phyloP scores from a whole-genome alignment of 64 coral and sea anemone genomes.

The Hydrozoanthus tunicans region DNA sequence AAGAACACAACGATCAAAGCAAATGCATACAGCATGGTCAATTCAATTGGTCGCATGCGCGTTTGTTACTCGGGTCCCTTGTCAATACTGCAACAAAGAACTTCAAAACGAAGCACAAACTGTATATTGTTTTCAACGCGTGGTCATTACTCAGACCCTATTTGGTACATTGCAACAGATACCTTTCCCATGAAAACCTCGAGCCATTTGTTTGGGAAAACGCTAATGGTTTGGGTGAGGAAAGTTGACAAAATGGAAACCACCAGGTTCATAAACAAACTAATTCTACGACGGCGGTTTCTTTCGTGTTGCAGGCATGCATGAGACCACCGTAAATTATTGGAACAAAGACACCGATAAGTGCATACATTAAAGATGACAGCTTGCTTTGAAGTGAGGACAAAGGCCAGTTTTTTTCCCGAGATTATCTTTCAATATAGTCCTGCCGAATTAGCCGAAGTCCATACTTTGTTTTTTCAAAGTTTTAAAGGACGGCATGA shows the following conservation, averaged over 20 bases:
- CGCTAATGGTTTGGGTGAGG: not conserved
- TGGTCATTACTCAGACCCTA: not conserved
- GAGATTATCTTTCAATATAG: constrained; percentile 33
- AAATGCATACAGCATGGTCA: not conserved
- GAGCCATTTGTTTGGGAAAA: not conserved
- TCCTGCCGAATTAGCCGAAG: not conserved
- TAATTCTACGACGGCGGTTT: not conserved
- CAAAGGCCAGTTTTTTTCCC: constrained; percentile 29
- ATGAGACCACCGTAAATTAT: not conserved
- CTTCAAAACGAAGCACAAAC: constrained; percentile 2
- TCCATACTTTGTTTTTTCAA: constrained; percentile 1
- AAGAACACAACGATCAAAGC: not conserved
- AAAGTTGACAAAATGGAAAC: not conserved
- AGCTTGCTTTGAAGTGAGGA: constrained; percentile 21
- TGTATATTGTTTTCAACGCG: not conserved
- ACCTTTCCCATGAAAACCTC: not conserved
- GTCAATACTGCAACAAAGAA: not conserved
- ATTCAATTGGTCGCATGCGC: not conserved
- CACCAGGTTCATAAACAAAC: not conserved
- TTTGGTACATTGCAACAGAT: not conserved
- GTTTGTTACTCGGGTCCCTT: not conserved
- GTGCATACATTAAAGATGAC: constrained; percentile 37
- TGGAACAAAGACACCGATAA: constrained; percentile 20
- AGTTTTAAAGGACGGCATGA: not conserved
- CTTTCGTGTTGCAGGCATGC: not conserved